Evolutionary conservation across 2,797 vertebrate genomes (phyloP).

Genomic region (Limnodromus scolopaceus): DNA sequence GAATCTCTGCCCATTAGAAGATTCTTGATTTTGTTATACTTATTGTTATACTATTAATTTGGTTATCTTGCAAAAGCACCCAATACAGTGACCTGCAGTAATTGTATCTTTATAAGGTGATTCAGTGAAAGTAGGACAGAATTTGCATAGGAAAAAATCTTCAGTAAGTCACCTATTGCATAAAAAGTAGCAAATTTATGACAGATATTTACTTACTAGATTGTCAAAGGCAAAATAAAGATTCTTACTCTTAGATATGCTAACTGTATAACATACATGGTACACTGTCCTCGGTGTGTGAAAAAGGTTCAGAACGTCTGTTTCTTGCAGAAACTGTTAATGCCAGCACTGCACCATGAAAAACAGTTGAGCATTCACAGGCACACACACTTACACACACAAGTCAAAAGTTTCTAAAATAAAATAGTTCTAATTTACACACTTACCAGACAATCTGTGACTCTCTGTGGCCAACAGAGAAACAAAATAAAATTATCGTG

Average conservation of each 20-base stretch:
- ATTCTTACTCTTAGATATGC: background rate
- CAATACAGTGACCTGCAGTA: background rate
- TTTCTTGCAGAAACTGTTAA: background rate
- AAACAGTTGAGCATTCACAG: background rate
- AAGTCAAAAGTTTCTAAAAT: background rate
- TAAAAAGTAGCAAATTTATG: background rate
- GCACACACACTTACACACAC: background rate
- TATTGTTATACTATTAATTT: background rate
- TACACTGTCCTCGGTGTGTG: background rate
- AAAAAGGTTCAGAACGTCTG: background rate
- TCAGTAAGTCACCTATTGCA: background rate
- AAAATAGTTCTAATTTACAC: background rate
- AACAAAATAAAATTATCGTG: slow-evolving; percentile 41
- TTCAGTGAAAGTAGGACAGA: background rate
- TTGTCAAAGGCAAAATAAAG: background rate
- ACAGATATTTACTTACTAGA: background rate
- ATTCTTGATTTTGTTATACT: background rate
- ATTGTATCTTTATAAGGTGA: background rate
- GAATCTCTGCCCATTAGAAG: background rate
- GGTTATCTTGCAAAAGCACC: background rate
- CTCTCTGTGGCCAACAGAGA: slow-evolving; percentile 65
- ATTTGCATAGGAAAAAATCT: background rate
- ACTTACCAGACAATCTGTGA: slow-evolving; percentile 55
- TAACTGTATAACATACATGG: background rate
- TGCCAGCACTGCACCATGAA: background rate